phyloP scores from a whole-genome alignment of 2,797 vertebrate species.

The Pseudomugil tenellus region DNA sequence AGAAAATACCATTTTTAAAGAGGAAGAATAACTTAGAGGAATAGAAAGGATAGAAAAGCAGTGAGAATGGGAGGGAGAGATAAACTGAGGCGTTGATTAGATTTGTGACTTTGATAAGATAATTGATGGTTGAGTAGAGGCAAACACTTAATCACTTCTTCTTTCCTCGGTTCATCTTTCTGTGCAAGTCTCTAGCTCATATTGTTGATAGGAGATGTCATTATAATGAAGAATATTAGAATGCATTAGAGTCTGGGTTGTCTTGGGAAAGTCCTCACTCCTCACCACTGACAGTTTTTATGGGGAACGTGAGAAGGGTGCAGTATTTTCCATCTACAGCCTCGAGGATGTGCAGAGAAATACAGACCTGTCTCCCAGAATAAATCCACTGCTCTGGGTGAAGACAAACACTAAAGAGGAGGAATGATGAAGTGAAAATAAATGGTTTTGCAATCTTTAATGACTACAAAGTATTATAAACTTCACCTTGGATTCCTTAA shows the following conservation, averaged over 20 bases:
- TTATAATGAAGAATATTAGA: conserved; percentile 81
- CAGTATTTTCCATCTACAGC: conserved; percentile 68
- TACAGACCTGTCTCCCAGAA: conserved; percentile 51
- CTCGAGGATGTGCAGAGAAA: conserved; percentile 57
- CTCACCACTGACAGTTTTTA: conserved; percentile 72
- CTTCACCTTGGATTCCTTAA: neutral
- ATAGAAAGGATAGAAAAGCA: conserved; percentile 26
- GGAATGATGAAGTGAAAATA: conserved; percentile 35
- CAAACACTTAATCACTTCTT: conserved; percentile 81
- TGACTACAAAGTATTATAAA: conserved; percentile 23
- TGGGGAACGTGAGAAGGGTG: conserved; percentile 64
- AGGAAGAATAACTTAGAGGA: conserved; percentile 28
- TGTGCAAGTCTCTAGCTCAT: conserved; percentile 51
- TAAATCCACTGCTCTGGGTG: conserved; percentile 51
- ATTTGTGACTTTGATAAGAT: conserved; percentile 85
- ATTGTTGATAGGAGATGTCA: conserved; percentile 77
- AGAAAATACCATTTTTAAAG: conserved; percentile 39
- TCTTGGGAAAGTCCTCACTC: conserved; percentile 68
- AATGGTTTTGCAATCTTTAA: conserved; percentile 32
- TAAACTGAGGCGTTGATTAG: conserved; percentile 79
- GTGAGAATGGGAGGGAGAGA: conserved; percentile 26
- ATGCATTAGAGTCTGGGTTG: conserved; percentile 70
- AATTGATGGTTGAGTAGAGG: conserved; percentile 82
- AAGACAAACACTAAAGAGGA: conserved; percentile 60
- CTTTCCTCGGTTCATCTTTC: conserved; percentile 49